These are phyloP conservation scores for Phenganax subtilis DNA, from an alignment of 92 coral and sea anemone genomes.

Conservation along the genomic window DNA sequence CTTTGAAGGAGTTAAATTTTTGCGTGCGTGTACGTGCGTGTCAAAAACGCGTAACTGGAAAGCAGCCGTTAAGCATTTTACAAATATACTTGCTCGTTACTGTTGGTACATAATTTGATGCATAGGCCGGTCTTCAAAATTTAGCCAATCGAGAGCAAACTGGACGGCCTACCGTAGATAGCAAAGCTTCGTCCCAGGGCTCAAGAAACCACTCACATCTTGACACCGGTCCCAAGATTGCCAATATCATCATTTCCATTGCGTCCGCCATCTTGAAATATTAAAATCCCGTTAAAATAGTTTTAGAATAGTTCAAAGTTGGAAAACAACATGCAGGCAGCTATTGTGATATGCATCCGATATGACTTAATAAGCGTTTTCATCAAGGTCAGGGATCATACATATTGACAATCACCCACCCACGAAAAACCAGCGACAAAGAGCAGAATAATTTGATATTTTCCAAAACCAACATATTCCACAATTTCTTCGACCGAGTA, in stretches of 20 bases:
- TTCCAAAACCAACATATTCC: conserved; percentile 82
- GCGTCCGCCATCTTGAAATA: conserved; percentile 82
- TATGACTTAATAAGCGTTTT: too few species aligned
- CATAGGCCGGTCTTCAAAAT: too few species aligned
- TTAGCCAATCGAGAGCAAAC: too few species aligned
- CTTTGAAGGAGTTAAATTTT: too few species aligned
- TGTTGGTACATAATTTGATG: background rate
- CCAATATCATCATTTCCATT: conserved; percentile 86
- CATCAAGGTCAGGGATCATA: background rate
- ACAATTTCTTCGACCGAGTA: conserved; percentile 93
- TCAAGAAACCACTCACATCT: conserved; percentile 86
- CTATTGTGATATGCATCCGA: too few species aligned
- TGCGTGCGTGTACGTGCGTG: too few species aligned
- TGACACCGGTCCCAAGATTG: conserved; percentile 83
- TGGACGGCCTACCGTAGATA: conserved; percentile 63
- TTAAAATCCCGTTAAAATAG: background rate
- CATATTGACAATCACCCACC: conserved; percentile 48
- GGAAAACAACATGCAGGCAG: too few species aligned
- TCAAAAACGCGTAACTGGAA: background rate
- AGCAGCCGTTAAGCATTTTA: background rate
- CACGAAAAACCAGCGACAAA: conserved; percentile 85
- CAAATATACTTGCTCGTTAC: background rate
- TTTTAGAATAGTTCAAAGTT: too few species aligned
- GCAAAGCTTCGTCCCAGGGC: conserved; percentile 83
- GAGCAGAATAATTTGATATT: conserved; percentile 72